Evolutionary conservation across 2,888 invertebrate species (phyloP), one percentile per base, ranked within the genome.

Genomic region (Ennomos quercinarius): DNA sequence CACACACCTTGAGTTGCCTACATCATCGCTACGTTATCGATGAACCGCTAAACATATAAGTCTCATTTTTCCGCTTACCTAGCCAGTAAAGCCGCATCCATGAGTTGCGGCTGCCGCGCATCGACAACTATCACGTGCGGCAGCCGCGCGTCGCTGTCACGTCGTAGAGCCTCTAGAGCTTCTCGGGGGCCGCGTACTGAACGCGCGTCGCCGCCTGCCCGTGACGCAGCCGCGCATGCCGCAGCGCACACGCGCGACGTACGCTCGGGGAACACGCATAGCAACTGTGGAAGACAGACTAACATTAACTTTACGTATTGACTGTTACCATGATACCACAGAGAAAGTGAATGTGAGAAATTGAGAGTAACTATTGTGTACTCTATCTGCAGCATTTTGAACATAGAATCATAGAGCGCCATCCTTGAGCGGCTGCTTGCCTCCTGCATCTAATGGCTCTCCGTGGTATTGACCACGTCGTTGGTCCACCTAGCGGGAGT

Each of bases 211-310:
- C 94, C 85, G 91, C 95, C 93, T 86, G 95, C 71, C 89, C 95
- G 70, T 93, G 77, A 77, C 36, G 80, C 94, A 1, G 95, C 95
- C 68, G 90, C 88, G 74, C 93, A 93, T 38, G 96, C 93, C 4
- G 95, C 94, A 38, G 96, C 95, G 74, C 95, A 95, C 56, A 96
- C 96, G 57, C 94, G 94, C 69, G 95, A 95, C 66, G 95, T 94
- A 0, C 94, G 93, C 82, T 91, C 91, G 78, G 94, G 92, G 81
- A 96, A 96, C 62, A 96, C 95, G 87, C 96, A 93, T 84, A 97
- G 88, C 65, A 96, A 86, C 96, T 96, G 91, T 6, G 74, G 76
- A 77, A 61, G 64, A 69, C 49, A 40, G 13, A 46, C 2, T 1
- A 44, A 12, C 27, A 27, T 27, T 27, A 0, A 27, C 27, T 27